Conservation (phyloP, 1,140 invertebrate species). For the Tribolium castaneum region DNA sequence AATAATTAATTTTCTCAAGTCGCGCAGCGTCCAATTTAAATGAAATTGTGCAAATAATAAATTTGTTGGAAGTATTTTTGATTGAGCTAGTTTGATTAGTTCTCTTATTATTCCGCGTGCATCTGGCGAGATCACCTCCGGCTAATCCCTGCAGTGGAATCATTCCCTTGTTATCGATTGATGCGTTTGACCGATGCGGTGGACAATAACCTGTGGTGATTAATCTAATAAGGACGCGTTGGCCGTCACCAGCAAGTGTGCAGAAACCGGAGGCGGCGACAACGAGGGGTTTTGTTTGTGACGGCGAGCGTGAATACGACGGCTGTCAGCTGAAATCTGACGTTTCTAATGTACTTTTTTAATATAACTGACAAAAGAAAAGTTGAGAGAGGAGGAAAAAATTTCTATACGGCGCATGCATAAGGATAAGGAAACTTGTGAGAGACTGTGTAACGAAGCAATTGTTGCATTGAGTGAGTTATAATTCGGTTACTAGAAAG, state of each 20-base stretch:
- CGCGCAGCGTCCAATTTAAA: background rate
- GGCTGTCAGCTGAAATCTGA: slow-evolving; percentile 3
- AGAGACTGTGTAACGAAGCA: background rate
- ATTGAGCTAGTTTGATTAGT: too few relatives aligned
- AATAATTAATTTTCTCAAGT: slow-evolving; percentile 8
- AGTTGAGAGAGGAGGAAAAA: background rate
- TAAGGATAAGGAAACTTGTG: too few relatives aligned
- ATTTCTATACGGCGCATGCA: background rate
- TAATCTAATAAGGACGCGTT: slow-evolving; percentile 29
- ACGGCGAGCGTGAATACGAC: slow-evolving; percentile 12
- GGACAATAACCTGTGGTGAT: slow-evolving; percentile 31
- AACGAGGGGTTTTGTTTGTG: slow-evolving; percentile 17
- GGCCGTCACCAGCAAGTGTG: slow-evolving; percentile 16
- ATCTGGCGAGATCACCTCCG: too few relatives aligned
- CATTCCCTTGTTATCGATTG: slow-evolving; percentile 3
- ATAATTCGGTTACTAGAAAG: background rate
- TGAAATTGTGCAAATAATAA: background rate
- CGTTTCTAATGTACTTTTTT: background rate
- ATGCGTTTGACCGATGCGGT: slow-evolving; percentile 28
- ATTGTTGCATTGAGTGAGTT: background rate
- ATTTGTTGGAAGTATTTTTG: too few relatives aligned
- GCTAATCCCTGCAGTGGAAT: background rate
- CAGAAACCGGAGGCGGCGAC: slow-evolving; percentile 14
- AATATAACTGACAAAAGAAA: background rate
- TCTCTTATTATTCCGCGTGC: too few relatives aligned